A percentile compares a stretch with the other conserved stretches of the same genome.
Evolutionary conservation across 30 jellyfish, hydroid and myxozoan species (phyloP).

Genomic region (Sanderia malayensis): DNA sequence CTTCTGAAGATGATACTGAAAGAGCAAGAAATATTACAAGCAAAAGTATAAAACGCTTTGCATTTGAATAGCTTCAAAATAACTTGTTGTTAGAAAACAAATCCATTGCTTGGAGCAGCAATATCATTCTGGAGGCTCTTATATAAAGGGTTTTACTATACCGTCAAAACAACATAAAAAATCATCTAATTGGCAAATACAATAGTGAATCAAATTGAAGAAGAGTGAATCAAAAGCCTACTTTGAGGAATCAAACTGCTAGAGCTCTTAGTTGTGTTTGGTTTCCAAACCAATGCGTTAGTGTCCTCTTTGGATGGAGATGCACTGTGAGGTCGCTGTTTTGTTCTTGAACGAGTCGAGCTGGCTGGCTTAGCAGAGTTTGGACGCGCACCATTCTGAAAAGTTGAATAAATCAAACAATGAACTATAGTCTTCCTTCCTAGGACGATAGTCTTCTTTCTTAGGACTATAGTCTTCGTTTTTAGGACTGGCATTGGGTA

Average conservation of each 20-base stretch:
- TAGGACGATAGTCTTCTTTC: background rate
- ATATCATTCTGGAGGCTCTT: too few species aligned
- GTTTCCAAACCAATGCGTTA: slow-evolving; percentile 46
- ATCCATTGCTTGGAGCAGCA: too few species aligned
- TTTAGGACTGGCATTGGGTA: too few species aligned
- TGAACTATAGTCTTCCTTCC: background rate
- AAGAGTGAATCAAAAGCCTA: too few species aligned
- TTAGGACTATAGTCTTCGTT: too few species aligned
- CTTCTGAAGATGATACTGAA: slow-evolving; percentile 32
- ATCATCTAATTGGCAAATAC: too few species aligned
- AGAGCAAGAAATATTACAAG: background rate
- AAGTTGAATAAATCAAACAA: background rate
- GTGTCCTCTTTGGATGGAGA: slow-evolving; percentile 25
- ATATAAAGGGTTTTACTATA: too few species aligned
- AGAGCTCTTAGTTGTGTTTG: slow-evolving; percentile 35
- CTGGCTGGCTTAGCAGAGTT: slow-evolving; percentile 46
- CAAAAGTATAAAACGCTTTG: too few species aligned
- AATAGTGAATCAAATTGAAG: too few species aligned
- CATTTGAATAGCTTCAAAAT: too few species aligned
- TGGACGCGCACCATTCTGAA: slow-evolving; percentile 58
- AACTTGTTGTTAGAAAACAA: too few species aligned
- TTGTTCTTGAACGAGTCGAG: slow-evolving; percentile 7
- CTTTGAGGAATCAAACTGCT: slow-evolving; percentile 57
- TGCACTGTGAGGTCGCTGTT: slow-evolving; percentile 54
- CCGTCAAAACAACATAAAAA: too few species aligned